A percentile compares a stretch with the other conserved stretches of the same genome.
Conservation (phyloP, 2,113 vertebrate genomes). For the Seriola quinqueradiata region DNA sequence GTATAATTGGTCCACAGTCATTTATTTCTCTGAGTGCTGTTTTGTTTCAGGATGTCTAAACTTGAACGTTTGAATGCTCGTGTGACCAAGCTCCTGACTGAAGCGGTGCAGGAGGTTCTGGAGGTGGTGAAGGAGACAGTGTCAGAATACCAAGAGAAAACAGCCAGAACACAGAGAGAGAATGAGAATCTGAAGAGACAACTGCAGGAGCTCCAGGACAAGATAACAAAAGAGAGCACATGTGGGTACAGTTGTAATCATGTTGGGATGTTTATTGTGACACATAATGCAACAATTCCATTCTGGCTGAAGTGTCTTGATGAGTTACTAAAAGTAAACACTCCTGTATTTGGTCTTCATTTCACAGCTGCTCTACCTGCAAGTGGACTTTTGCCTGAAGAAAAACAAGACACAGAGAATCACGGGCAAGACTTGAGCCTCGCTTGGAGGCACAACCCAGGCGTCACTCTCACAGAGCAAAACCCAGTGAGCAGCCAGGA, state of each 20-base stretch:
- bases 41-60: slow-evolving; percentile 76
- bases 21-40: not conserved
- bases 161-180: slow-evolving; percentile 77
- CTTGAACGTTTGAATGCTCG: slow-evolving; percentile 79
- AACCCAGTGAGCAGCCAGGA: not conserved
- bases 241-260: slow-evolving; percentile 50
- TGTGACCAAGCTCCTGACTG: slow-evolving; percentile 76
- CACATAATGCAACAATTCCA: not conserved
- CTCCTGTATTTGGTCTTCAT: not conserved
- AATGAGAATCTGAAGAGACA: slow-evolving; percentile 76
- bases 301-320: not conserved
- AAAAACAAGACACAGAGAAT: not conserved
- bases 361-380: slow-evolving; percentile 35
- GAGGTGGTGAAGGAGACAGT: slow-evolving; percentile 82
- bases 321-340: not conserved
- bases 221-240: slow-evolving; percentile 43
- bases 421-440: slow-evolving; percentile 20
- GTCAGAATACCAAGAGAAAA: slow-evolving; percentile 79
- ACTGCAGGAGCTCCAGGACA: slow-evolving; percentile 74
- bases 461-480: slow-evolving; percentile 2
- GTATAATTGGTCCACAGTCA: not conserved
- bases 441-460: slow-evolving; percentile 13
- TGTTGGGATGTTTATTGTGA: not conserved
- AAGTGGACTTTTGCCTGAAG: slow-evolving; percentile 13
- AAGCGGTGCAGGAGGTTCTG: slow-evolving; percentile 80